phyloP scores from a whole-genome alignment of 2,113 vertebrate genomes.

The Struthidea cinerea region DNA sequence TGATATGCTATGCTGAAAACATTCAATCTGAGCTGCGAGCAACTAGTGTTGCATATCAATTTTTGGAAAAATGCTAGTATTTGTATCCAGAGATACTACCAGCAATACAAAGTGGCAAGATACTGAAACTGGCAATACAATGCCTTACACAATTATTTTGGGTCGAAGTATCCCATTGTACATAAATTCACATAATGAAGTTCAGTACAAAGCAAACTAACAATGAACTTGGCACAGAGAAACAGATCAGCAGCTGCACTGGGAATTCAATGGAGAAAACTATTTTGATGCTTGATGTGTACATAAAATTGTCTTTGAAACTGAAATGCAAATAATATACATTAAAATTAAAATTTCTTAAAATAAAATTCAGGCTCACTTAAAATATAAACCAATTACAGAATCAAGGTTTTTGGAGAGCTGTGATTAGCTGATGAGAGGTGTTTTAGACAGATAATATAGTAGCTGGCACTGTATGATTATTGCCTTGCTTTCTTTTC shows the following conservation, averaged over 20 bases:
- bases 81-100: constrained; percentile 25
- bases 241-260: constrained; percentile 38
- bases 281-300: constrained; percentile 3
- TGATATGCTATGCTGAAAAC: constrained; percentile 15
- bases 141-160: constrained; percentile 33
- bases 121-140: constrained; percentile 34
- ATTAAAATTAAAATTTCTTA: constrained; percentile 37
- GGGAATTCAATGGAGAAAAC: constrained; percentile 29
- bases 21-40: neutral
- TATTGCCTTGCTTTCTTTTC: neutral
- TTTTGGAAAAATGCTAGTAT: constrained; percentile 30
- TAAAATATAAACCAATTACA: neutral
- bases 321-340: constrained; percentile 41
- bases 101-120: constrained; percentile 39
- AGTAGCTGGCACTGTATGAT: neutral
- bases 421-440: constrained; percentile 39
- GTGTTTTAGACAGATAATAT: neutral
- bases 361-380: constrained; percentile 16
- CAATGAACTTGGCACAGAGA: constrained; percentile 47
- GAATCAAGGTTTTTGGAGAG: neutral
- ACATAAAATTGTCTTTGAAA: constrained; percentile 30
- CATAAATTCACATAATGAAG: constrained; percentile 52
- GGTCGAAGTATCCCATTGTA: constrained; percentile 50
- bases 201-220: constrained; percentile 46
- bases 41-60: constrained; percentile 17